These are phyloP conservation scores for Poeciliopsis occidentalis DNA, from an alignment of 2,113 vertebrate species.

Conservation along the genomic window DNA sequence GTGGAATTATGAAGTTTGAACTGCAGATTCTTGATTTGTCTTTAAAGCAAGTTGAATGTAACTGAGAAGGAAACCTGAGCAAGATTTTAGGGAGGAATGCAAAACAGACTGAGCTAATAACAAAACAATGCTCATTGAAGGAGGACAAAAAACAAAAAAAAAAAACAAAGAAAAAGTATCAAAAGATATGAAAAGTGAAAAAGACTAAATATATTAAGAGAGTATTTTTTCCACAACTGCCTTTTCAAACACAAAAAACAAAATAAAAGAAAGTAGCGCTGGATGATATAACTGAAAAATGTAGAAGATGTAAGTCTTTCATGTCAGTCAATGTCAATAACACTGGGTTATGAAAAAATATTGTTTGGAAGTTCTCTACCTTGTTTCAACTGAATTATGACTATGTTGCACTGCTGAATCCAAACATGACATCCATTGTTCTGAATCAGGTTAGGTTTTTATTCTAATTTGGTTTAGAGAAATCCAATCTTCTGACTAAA, in stretches of 20 bases:
- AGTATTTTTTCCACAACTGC: neutral
- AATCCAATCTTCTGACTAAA: no score
- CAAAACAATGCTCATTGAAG: neutral
- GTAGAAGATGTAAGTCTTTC: no score
- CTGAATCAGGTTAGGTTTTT: no score
- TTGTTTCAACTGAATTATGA: no score
- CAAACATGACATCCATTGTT: no score
- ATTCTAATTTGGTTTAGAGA: no score
- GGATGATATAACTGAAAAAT: no score
- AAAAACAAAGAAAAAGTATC: neutral
- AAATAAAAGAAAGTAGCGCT: neutral
- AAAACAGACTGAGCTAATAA: neutral
- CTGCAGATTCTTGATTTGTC: neutral
- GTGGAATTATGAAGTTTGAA: neutral
- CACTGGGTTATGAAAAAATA: no score
- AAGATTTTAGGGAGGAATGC: neutral
- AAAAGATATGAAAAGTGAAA: conserved; percentile 1
- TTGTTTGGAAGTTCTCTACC: no score
- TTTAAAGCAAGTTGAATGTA: neutral
- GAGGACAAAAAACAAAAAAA: no score
- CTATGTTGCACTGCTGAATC: no score
- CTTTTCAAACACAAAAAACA: neutral
- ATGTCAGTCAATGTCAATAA: no score
- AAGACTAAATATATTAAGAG: neutral
- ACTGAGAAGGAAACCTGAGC: neutral